Base-by-base conservation (phyloP, 2,797 vertebrate genomes). In the Pempheris klunzingeri region DNA sequence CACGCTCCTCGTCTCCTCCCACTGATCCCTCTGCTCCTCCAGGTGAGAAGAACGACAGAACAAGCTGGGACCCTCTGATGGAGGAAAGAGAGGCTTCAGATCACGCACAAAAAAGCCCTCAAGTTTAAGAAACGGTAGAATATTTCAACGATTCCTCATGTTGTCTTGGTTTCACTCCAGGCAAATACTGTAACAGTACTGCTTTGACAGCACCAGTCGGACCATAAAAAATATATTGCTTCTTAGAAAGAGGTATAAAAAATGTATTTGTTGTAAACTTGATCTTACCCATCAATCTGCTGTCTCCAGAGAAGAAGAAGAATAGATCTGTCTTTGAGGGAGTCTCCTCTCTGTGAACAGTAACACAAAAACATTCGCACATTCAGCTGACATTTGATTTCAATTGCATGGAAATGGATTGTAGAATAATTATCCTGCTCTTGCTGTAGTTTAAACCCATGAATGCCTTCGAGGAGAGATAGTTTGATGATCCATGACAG, bases 281-380 rank as follows among this genome's bases (percentile, higher is more conserved):
- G 13, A 15, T 38, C 60, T 13, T 92, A 98, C 98, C 97, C 91
- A 87, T 93, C 85, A 98, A 86, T 66, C 97, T 90, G 84, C 90
- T 87, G 77, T 99, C 97, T 6, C 94, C 94, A 54, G 86, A 80
- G 59, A 71, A 91, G 91, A 97, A 97, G 93, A 99, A 98, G 93
- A 99, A 98, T 64, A 93, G 92, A 4, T 57, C 80, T 12, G 81
- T 85, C 75, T 87, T 90, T 10, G 52, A 64, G 2, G 87, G 68
- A 5, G 82, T 71, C 30, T 87, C 55, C 26, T 76, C 81, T 78
- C 98, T 98, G 90, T 15, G 28, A 71, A 61, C 57, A 34, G 10
- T 0, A 18, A 68, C 60, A 68, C 18, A 71, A 4, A 70, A 4
- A 70, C 34, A 74, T 4, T 32, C 20, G 52, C 30, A 54, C 18